Evolutionary conservation across 2,113 vertebrate species (phyloP).

Genomic region (Microcebus tavaratra): DNA sequence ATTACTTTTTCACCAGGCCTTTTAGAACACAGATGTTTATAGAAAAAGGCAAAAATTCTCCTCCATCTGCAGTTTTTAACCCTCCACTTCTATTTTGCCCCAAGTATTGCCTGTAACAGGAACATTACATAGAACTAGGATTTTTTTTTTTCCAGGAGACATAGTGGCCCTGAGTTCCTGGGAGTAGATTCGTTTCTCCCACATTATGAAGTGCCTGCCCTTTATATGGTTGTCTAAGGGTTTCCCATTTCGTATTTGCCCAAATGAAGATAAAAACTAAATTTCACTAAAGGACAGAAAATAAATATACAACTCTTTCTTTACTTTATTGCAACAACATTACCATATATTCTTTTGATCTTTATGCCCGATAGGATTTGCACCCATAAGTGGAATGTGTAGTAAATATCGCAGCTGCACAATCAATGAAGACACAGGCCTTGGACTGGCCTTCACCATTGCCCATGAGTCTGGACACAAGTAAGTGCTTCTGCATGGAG

Average conservation of each 20-base stretch:
- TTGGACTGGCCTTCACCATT: slow-evolving; percentile 94
- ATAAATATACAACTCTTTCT: accelerated
- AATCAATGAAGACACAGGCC: slow-evolving; percentile 92
- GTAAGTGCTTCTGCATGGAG: slow-evolving; percentile 78
- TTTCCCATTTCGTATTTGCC: background rate
- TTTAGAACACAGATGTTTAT: background rate
- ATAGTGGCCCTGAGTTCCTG: background rate
- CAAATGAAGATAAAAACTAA: background rate
- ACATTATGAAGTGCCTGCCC: accelerated
- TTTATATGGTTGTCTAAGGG: accelerated
- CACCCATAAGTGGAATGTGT: slow-evolving; percentile 96
- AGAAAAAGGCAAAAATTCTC: background rate
- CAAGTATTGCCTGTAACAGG: background rate
- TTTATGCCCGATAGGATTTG: slow-evolving; percentile 86
- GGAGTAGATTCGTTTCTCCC: no score
- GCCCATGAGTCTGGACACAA: slow-evolving; percentile 96
- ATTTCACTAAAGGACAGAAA: background rate
- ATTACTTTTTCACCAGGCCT: background rate
- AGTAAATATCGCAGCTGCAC: slow-evolving; percentile 95
- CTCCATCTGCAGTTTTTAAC: background rate
- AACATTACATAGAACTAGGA: background rate
- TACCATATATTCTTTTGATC: accelerated
- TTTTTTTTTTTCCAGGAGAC: background rate
- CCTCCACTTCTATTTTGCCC: background rate
- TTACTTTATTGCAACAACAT: background rate